A percentile compares a stretch with the other conserved stretches of the same genome.
phyloP scores from a whole-genome alignment of 2,888 invertebrate genomes.

The Sussaba pulchella region DNA sequence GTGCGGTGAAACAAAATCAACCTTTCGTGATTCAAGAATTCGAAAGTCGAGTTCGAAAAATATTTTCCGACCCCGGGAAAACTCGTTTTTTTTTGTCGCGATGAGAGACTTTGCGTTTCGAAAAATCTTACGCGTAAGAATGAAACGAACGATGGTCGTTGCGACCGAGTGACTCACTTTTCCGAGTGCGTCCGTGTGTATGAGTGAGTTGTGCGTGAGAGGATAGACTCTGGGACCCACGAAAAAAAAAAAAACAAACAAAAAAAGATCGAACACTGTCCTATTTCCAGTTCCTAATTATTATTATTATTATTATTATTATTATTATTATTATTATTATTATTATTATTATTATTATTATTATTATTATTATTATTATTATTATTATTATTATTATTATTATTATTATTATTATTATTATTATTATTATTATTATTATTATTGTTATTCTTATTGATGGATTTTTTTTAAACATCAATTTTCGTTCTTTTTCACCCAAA shows the following conservation, averaged over 20 bases:
- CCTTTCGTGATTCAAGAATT: too few species aligned
- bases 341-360: too few species aligned
- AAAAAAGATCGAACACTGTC: constrained; percentile 59
- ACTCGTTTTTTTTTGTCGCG: constrained; percentile 12
- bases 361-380: too few species aligned
- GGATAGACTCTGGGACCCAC: constrained; percentile 62
- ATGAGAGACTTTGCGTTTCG: constrained; percentile 3
- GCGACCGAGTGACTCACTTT: constrained; percentile 18
- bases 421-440: too few species aligned
- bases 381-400: too few species aligned
- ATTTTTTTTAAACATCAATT: not conserved
- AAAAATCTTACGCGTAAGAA: constrained; percentile 20
- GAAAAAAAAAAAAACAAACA: constrained; percentile 49
- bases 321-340: too few species aligned
- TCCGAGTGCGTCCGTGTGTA: constrained; percentile 4
- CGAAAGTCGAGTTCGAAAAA: not conserved
- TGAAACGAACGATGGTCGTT: constrained; percentile 26
- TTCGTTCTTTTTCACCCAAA: constrained; percentile 35
- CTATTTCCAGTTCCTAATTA: constrained; percentile 78
- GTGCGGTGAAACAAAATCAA: not conserved
- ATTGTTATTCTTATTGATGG: too few species aligned
- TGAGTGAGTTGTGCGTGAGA: constrained; percentile 16
- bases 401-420: too few species aligned
- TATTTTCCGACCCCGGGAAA: constrained; percentile 16
- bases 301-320: too few species aligned